Evolutionary conservation across 2,797 vertebrate species (phyloP).

Genomic region (Hybognathus amarus): DNA sequence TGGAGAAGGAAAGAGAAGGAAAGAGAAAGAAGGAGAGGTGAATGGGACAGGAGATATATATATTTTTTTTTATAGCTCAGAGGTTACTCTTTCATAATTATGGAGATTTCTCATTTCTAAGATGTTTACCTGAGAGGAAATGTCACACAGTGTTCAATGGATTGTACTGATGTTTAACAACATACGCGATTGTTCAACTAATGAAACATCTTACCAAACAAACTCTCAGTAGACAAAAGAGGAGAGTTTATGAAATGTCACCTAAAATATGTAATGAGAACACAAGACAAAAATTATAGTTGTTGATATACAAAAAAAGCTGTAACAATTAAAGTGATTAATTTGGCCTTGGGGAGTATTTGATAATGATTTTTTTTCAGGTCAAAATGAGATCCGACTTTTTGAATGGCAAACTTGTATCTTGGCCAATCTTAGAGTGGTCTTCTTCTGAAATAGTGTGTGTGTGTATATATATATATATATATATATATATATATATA

Average conservation of each 20-base stretch:
- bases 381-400: neutral
- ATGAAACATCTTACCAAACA: neutral
- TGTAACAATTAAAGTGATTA: neutral
- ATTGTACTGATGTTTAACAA: neutral
- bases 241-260: neutral
- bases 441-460: neutral
- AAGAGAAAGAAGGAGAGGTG: conserved; percentile 1
- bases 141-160: neutral
- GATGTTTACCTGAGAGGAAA: neutral
- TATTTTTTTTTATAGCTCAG: too few species aligned
- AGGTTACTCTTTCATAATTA: neutral
- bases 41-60: conserved; percentile 13
- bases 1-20: conserved; percentile 34
- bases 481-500: too few species aligned
- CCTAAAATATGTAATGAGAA: neutral
- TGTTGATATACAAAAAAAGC: neutral
- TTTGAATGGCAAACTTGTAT: neutral
- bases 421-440: neutral
- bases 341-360: neutral
- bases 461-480: too few species aligned
- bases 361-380: too few species aligned
- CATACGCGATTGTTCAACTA: neutral
- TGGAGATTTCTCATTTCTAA: neutral
- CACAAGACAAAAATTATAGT: neutral
- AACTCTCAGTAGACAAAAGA: neutral